Conservation (phyloP, 2,797 vertebrate genomes). For the Pipistrellus nathusii region DNA sequence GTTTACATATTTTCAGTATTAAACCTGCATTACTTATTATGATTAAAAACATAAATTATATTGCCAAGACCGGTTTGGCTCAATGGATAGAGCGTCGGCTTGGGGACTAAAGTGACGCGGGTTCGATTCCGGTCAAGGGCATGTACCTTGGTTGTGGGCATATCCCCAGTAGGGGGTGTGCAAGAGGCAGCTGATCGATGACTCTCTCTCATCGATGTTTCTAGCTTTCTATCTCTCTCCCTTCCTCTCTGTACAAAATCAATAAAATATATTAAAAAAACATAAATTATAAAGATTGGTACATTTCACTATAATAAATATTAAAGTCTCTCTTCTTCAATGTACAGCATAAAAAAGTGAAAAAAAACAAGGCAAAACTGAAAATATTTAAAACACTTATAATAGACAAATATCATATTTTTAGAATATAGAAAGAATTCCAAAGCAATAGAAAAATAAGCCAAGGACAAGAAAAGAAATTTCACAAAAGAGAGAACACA, state of each 20-base stretch:
- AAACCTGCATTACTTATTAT: not conserved
- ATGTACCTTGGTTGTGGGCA: too few relatives aligned
- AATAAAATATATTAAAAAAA: too few relatives aligned
- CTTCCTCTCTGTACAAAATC: too few relatives aligned
- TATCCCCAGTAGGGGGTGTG: too few relatives aligned
- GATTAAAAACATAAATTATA: too few relatives aligned
- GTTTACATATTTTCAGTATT: not conserved
- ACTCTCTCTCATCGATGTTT: too few relatives aligned
- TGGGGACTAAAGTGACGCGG: too few relatives aligned
- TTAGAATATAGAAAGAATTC: not conserved
- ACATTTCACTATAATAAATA: not conserved
- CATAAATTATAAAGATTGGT: not conserved
- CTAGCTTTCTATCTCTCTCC: too few relatives aligned
- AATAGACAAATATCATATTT: not conserved
- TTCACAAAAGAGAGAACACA: not conserved
- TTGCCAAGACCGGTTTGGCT: too few relatives aligned
- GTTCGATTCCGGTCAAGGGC: too few relatives aligned
- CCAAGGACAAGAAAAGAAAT: not conserved
- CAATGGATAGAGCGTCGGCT: too few relatives aligned
- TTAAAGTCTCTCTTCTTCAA: not conserved
- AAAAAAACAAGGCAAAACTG: not conserved
- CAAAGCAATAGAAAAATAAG: not conserved
- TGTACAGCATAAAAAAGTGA: not conserved
- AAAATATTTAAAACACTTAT: not conserved
- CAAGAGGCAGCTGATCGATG: too few relatives aligned